Conservation (phyloP, 2,113 vertebrate genomes). For the Sprattus sprattus region DNA sequence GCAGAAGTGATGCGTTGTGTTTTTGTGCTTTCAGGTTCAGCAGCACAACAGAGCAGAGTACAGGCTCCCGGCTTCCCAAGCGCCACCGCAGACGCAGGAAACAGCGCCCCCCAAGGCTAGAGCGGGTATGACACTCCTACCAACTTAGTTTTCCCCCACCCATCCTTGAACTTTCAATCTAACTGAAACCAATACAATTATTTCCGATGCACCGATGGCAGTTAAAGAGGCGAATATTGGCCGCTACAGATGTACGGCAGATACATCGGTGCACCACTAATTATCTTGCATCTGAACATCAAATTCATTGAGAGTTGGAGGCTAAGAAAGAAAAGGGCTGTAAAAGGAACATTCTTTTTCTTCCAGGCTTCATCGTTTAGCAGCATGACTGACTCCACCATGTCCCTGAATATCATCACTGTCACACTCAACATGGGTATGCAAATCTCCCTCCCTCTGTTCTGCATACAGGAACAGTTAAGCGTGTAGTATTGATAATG, state of each 20-base stretch:
- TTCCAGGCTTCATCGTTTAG: constrained; percentile 84
- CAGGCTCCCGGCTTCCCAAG: constrained; percentile 82
- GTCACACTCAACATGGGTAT: constrained; percentile 90
- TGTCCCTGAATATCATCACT: constrained; percentile 91
- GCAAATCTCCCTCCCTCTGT: constrained; percentile 42
- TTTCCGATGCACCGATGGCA: too few relatives aligned
- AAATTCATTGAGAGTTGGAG: too few relatives aligned
- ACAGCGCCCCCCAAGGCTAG: constrained; percentile 83
- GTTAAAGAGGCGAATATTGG: too few relatives aligned
- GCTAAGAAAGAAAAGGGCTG: too few relatives aligned
- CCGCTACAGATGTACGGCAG: too few relatives aligned
- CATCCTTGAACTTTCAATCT: too few relatives aligned
- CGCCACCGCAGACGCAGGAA: constrained; percentile 84
- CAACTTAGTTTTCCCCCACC: too few relatives aligned
- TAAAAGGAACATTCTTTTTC: background rate
- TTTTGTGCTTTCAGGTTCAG: constrained; percentile 76
- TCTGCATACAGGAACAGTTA: background rate
- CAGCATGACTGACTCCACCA: constrained; percentile 88
- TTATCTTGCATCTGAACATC: too few relatives aligned
- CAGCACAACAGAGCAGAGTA: constrained; percentile 87
- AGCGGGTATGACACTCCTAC: constrained; percentile 68
- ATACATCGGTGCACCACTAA: too few relatives aligned
- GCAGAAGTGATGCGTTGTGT: background rate
- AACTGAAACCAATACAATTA: too few relatives aligned
- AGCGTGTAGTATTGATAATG: too few relatives aligned